Percentiles rank a stretch among this genome's conserved stretches.
phyloP scores from a whole-genome alignment of 2,113 vertebrate genomes.

The Toxostoma redivivum region DNA sequence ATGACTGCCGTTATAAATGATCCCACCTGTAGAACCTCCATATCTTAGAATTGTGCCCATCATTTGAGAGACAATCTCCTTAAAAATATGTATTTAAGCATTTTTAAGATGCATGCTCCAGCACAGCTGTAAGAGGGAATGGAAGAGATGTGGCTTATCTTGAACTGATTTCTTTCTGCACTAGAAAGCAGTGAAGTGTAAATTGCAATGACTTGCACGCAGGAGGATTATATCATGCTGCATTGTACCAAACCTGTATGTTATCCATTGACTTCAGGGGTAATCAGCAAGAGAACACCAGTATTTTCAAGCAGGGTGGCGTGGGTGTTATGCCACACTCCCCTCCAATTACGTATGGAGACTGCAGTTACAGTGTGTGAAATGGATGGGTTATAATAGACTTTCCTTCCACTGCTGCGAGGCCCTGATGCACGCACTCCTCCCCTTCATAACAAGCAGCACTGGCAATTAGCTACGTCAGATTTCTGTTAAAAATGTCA shows the following conservation, averaged over 20 bases:
- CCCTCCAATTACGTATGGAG: not conserved
- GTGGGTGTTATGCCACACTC: not conserved
- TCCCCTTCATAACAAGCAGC: not conserved
- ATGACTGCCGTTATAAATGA: not conserved
- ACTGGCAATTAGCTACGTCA: not conserved
- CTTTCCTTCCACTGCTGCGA: not conserved
- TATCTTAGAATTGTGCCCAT: accelerated
- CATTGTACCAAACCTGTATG: not conserved
- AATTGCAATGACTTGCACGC: not conserved
- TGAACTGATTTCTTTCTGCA: not conserved
- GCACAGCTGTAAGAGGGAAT: not conserved
- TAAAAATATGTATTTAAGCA: not conserved
- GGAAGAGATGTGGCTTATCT: not conserved
- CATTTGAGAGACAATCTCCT: not conserved
- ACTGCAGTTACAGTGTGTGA: not conserved
- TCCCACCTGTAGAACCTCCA: not conserved
- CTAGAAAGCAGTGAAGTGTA: not conserved
- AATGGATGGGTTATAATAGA: not conserved
- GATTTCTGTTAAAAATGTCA: not conserved
- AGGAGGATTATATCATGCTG: not conserved
- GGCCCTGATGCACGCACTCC: not conserved
- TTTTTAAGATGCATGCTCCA: not conserved
- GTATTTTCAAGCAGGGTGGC: not conserved
- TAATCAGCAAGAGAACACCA: not conserved
- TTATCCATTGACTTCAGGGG: not conserved